Percentiles rank a stretch among this genome's conserved stretches.
Evolutionary conservation across 2,113 vertebrate species (phyloP).

Genomic region (Picathartes gymnocephalus): DNA sequence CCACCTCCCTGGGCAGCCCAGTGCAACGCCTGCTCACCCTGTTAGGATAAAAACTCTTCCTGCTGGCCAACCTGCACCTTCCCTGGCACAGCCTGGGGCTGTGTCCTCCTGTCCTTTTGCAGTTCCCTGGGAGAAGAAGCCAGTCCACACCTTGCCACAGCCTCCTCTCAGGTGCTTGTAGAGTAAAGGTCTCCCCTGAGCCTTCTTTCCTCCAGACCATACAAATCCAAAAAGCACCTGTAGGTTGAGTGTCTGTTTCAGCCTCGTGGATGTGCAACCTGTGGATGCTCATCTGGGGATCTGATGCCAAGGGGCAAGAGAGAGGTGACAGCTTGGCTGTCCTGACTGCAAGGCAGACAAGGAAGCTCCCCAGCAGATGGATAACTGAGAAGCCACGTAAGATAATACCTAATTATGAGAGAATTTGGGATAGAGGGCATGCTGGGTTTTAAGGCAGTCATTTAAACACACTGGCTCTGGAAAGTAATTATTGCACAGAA

Average conservation of each 20-base stretch:
- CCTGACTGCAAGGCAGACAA: background rate
- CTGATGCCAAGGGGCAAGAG: background rate
- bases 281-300: background rate
- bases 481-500: constrained; percentile 53
- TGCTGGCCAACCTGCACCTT: background rate
- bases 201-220: background rate
- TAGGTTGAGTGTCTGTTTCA: background rate
- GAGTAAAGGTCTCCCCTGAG: background rate
- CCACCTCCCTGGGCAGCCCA: background rate
- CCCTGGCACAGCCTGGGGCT: background rate
- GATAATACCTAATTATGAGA: constrained; percentile 40
- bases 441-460: constrained; percentile 36
- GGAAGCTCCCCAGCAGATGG: background rate
- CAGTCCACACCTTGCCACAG: background rate
- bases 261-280: background rate
- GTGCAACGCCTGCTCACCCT: background rate
- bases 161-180: background rate
- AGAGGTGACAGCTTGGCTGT: background rate
- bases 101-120: background rate
- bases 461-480: constrained; percentile 21
- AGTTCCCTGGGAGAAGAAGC: background rate
- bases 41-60: background rate
- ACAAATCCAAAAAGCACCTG: background rate
- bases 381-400: background rate
- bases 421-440: constrained; percentile 13